phyloP scores from a whole-genome alignment of 2,113 vertebrate genomes.

The Condylura cristata region DNA sequence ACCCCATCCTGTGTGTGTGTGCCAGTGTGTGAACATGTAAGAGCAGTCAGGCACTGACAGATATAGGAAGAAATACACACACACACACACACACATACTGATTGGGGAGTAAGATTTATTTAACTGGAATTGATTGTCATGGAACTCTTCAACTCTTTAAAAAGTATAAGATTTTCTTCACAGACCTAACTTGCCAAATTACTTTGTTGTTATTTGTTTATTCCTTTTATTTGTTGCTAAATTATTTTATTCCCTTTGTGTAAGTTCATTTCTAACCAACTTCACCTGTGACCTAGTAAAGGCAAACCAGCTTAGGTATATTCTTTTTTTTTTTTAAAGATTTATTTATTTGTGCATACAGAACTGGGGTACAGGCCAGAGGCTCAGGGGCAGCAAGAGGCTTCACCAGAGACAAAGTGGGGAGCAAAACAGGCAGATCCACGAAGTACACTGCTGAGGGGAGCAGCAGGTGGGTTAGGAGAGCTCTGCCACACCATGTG shows the following conservation, averaged over 20 bases:
- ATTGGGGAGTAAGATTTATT: conserved; percentile 42
- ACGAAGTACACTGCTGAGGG: no score
- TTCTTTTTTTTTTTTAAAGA: no score
- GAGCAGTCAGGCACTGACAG: neutral
- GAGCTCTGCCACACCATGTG: no score
- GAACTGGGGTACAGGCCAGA: no score
- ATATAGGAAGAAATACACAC: neutral
- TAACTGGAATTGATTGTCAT: conserved; percentile 9
- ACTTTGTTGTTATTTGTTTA: neutral
- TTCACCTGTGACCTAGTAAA: neutral
- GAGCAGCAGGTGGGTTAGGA: no score
- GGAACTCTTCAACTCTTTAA: neutral
- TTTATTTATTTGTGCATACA: no score
- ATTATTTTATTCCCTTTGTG: conserved; percentile 22
- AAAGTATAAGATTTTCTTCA: neutral
- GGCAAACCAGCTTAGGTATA: neutral
- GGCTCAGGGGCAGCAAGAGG: no score
- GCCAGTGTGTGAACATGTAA: neutral
- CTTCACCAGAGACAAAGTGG: no score
- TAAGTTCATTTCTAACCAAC: neutral
- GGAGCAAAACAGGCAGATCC: no score
- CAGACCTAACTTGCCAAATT: conserved; percentile 6
- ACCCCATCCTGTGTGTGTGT: neutral
- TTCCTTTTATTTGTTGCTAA: no score
- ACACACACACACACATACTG: neutral